These are phyloP conservation scores for Pygoscelis antarcticus DNA, from an alignment of 2,113 vertebrate genomes.

Conservation along the genomic window DNA sequence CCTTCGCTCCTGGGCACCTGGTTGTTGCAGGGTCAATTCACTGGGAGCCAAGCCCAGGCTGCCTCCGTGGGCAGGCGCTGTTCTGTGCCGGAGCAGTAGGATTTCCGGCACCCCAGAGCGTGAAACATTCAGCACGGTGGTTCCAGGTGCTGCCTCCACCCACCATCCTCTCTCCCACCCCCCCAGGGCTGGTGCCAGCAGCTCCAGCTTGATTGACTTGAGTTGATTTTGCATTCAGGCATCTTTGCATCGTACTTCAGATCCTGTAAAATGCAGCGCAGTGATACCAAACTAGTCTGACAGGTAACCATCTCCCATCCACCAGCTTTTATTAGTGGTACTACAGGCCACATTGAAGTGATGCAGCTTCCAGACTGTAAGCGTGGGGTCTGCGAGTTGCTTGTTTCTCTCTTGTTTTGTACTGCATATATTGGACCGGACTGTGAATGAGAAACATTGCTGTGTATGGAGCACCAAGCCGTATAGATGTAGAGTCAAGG, in stretches of 20 bases:
- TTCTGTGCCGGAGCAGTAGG: not conserved
- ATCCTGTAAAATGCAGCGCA: not conserved
- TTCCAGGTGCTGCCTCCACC: not conserved
- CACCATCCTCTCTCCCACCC: not conserved
- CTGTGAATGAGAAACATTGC: not conserved
- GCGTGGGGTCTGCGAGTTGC: not conserved
- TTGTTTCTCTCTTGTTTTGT: not conserved
- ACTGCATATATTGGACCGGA: not conserved
- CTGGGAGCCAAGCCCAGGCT: not conserved
- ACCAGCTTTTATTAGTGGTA: not conserved
- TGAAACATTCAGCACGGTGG: not conserved
- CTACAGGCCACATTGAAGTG: not conserved
- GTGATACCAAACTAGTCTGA: not conserved
- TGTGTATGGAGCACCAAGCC: not conserved
- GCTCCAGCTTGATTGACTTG: not conserved
- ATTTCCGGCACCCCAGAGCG: not conserved
- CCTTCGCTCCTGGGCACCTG: not conserved
- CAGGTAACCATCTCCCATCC: not conserved
- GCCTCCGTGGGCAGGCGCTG: fast-evolving
- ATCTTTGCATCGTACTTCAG: not conserved
- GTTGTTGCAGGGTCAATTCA: not conserved
- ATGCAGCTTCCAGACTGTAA: not conserved
- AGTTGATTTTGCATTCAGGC: not conserved
- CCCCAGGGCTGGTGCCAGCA: not conserved
- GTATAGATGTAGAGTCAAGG: not conserved